phyloP scores from a whole-genome alignment of 2,888 invertebrate species.

The Drosophila lacicola region DNA sequence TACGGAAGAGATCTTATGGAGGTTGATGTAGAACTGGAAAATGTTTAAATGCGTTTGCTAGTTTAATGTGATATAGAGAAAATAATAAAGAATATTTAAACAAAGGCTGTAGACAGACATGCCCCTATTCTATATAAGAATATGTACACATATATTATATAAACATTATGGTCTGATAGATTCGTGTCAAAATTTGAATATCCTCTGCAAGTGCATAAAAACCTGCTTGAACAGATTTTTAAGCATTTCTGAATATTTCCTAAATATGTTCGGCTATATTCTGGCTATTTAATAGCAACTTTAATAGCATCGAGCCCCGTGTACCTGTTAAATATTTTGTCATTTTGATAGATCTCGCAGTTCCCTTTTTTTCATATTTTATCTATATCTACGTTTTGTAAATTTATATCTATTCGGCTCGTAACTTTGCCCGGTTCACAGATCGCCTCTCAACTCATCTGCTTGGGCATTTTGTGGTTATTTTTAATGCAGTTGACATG shows the following conservation, averaged over 20 bases:
- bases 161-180: neutral
- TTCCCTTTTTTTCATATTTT: slow-evolving; percentile 1
- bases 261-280: neutral
- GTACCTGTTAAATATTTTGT: slow-evolving; percentile 50
- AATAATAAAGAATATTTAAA: too few relatives aligned
- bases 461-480: slow-evolving; percentile 62
- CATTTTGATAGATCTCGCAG: slow-evolving; percentile 60
- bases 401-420: slow-evolving; percentile 38
- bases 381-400: slow-evolving; percentile 30
- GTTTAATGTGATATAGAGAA: too few relatives aligned
- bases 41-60: too few relatives aligned
- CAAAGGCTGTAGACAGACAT: too few relatives aligned
- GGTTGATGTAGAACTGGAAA: too few relatives aligned
- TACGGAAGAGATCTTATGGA: neutral
- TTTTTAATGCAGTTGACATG: slow-evolving; percentile 75
- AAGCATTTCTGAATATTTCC: neutral
- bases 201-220: neutral
- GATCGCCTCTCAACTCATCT: slow-evolving; percentile 37
- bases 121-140: too few relatives aligned
- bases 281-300: neutral
- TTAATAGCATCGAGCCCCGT: slow-evolving; percentile 1
- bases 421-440: slow-evolving; percentile 38
- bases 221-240: slow-evolving; percentile 4
- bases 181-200: neutral
- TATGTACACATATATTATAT: neutral